Evolutionary conservation across 2,113 vertebrate genomes (phyloP), one percentile per base, ranked within the genome.

Genomic region (Micronisus gabar): DNA sequence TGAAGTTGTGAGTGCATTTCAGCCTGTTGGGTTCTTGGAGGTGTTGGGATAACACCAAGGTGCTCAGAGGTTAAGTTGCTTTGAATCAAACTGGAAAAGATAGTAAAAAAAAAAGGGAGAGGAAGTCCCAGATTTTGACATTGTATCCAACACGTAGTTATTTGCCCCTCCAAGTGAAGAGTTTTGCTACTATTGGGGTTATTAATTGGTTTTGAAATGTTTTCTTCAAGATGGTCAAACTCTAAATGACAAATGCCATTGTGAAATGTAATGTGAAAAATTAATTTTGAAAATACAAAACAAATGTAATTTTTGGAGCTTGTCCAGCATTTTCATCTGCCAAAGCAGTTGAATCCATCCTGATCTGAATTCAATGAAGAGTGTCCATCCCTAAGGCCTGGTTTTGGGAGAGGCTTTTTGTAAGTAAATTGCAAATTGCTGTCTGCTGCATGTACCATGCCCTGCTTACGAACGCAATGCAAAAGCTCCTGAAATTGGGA

Each of bases 91-190:
- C 9, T 63, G 73, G 15, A 58, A 80, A 68, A 88, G 36, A 34
- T 1, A 18, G 19, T 21, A 40, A 63, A 65, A 63, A 65, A 26
- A 53, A 81, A 59, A 81, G 6, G 11, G 19, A 73, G 19, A 82
- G 13, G 48, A 66, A 61, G 8, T 34, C 62, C n/a, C n/a, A n/a
- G 45, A 45, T 63, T 80, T 75, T 55, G n/a, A 21, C 27, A 27
- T 15, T 1, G 0, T 36, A 63, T 25, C 29, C 43, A n/a, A 34
- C 16, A 11, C 0, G 1, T 1, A 63, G 22, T 34, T 93, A 59
- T 58, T 55, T 25, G 25, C n/a, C 40, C 32, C 34, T 75, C n/a
- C 50, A 36, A 11, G 50, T 36, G 68, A 81, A 71, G 29, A 38
- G 41, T 45, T 85, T 66, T 71, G 21, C 40, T 85, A 15, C 29